Evolutionary conservation across 2,888 invertebrate species (phyloP).

Genomic region (Dioctria linearis): DNA sequence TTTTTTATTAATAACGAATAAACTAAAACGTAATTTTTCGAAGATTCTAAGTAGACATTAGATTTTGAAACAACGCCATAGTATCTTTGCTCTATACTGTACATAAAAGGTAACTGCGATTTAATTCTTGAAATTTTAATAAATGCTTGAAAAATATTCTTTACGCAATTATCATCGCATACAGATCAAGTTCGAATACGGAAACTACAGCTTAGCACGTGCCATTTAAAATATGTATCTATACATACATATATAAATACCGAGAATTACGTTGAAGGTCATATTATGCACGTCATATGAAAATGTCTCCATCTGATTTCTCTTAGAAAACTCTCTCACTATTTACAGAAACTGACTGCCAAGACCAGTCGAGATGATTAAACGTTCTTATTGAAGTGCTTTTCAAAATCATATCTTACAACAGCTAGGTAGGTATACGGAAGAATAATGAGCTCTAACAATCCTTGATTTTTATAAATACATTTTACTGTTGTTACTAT

Average conservation of each 20-base stretch:
- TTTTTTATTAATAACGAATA: conserved; percentile 24
- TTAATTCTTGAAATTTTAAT: background rate
- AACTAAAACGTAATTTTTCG: conserved; percentile 28
- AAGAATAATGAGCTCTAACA: background rate
- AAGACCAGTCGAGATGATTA: too few species aligned
- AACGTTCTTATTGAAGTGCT: too few species aligned
- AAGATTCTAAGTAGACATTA: background rate
- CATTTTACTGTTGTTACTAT: conserved; percentile 26
- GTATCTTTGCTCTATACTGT: background rate
- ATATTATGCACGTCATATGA: conserved; percentile 27
- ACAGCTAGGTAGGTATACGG: background rate
- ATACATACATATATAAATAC: background rate
- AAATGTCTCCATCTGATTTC: background rate
- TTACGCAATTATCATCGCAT: conserved; percentile 3
- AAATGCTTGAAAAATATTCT: background rate
- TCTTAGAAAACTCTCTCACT: too few species aligned
- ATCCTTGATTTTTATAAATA: background rate
- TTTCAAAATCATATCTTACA: too few species aligned
- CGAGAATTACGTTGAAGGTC: conserved; percentile 43
- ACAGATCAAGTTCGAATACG: conserved; percentile 24
- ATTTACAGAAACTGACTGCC: too few species aligned
- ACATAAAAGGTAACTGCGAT: background rate
- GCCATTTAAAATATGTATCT: background rate
- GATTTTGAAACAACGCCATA: background rate
- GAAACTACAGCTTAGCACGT: conserved; percentile 37